Percentiles rank a stretch among this genome's conserved stretches.
These are phyloP conservation scores for Sebastolobus altivelis DNA, from an alignment of 2,797 vertebrate species.

Conservation along the genomic window DNA sequence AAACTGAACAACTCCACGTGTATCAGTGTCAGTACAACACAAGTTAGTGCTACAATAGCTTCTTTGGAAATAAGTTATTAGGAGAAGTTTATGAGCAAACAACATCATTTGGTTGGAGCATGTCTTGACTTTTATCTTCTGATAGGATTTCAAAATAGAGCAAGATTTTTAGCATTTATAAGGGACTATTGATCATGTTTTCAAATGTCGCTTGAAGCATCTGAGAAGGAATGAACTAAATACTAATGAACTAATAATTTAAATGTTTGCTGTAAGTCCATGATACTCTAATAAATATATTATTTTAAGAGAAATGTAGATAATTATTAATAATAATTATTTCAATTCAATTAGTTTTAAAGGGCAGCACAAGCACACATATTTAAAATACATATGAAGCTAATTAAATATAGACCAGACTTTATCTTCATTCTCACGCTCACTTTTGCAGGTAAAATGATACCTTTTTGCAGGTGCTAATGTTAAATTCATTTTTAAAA, in stretches of 20 bases:
- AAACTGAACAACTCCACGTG: conserved; percentile 11
- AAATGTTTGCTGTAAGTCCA: neutral
- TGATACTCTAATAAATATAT: neutral
- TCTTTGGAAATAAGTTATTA: conserved; percentile 2
- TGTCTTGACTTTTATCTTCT: conserved; percentile 4
- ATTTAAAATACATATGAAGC: neutral
- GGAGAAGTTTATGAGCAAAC: neutral
- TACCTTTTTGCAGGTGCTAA: neutral
- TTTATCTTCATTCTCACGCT: neutral
- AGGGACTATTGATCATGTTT: neutral
- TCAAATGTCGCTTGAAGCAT: conserved; percentile 3
- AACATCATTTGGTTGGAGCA: conserved; percentile 5
- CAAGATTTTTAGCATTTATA: neutral
- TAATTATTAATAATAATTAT: neutral
- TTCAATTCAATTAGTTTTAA: conserved; percentile 1
- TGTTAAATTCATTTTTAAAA: neutral
- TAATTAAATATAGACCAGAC: neutral
- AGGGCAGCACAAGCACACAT: neutral
- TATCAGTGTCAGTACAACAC: neutral
- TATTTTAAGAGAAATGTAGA: neutral
- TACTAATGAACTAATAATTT: neutral
- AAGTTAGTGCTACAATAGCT: neutral
- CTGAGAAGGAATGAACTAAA: neutral
- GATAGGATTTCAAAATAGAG: conserved; percentile 10
- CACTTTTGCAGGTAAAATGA: neutral